Evolutionary conservation across 1,140 invertebrate species (phyloP).

Genomic region (Drosophila nigromelanica): DNA sequence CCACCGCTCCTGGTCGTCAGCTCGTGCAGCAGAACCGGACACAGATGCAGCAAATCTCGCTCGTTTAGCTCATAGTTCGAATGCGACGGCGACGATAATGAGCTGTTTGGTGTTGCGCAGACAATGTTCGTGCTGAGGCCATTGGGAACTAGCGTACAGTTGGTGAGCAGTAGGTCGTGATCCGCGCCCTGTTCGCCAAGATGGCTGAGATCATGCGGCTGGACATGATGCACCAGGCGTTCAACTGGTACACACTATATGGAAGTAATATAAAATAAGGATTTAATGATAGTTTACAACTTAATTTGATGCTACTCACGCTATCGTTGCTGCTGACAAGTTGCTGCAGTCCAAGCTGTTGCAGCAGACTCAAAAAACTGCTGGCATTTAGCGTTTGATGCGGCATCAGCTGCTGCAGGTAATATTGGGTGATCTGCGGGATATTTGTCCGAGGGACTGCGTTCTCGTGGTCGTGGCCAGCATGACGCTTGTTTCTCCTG

Average conservation of each 20-base stretch:
- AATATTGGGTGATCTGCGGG: conserved; percentile 73
- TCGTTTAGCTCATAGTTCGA: conserved; percentile 59
- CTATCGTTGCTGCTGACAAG: conserved; percentile 84
- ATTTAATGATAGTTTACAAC: not conserved
- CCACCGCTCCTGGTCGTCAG: conserved; percentile 85
- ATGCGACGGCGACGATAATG: not conserved
- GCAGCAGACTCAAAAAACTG: conserved; percentile 87
- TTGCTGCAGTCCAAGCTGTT: conserved; percentile 86
- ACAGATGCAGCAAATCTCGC: conserved; percentile 85
- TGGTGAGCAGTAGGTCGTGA: conserved; percentile 28
- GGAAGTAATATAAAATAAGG: conserved; percentile 40
- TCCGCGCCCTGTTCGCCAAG: conserved; percentile 40
- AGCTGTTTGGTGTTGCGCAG: conserved; percentile 34
- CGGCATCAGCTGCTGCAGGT: conserved; percentile 85
- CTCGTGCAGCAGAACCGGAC: conserved; percentile 88
- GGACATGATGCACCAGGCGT: conserved; percentile 71
- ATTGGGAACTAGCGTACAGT: conserved; percentile 40
- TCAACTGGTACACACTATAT: conserved; percentile 53
- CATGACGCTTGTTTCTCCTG: conserved; percentile 75
- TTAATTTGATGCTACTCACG: not conserved
- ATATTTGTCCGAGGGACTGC: conserved; percentile 23
- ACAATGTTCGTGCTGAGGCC: conserved; percentile 30
- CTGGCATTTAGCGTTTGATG: conserved; percentile 64
- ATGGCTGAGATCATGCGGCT: conserved; percentile 57
- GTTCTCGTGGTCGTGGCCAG: conserved; percentile 52